Percentiles rank a stretch among this genome's conserved stretches.
Evolutionary conservation across 2,888 invertebrate species (phyloP).

Genomic region (Drosophila anomalata): DNA sequence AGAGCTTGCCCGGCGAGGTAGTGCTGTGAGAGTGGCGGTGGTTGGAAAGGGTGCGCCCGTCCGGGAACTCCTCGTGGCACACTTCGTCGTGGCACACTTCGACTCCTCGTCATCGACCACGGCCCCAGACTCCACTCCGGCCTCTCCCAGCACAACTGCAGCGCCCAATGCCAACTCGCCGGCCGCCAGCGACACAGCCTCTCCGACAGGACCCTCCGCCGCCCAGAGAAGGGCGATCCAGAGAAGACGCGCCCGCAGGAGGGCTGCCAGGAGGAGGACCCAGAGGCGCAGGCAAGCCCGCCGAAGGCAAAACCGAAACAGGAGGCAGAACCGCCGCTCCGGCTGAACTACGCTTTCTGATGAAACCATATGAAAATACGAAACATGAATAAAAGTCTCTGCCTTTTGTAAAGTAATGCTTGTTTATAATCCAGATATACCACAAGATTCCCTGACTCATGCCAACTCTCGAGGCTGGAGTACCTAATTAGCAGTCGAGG

Average conservation of each 20-base stretch:
- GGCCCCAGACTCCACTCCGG: neutral
- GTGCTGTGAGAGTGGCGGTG: conserved; percentile 88
- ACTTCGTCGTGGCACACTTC: no score
- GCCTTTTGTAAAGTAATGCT: no score
- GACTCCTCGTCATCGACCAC: neutral
- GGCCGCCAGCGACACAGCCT: neutral
- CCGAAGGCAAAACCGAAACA: neutral
- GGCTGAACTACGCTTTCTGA: neutral
- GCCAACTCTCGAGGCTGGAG: no score
- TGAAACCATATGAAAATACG: neutral
- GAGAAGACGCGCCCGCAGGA: conserved; percentile 15
- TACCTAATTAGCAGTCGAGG: no score
- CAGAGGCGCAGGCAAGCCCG: neutral
- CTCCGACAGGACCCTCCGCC: neutral
- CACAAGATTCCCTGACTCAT: no score
- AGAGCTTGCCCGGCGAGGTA: conserved; percentile 86
- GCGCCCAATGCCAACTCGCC: neutral
- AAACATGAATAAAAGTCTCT: neutral
- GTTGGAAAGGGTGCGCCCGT: conserved; percentile 88
- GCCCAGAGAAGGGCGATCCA: neutral
- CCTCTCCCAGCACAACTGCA: neutral
- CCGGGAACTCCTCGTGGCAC: conserved; percentile 89
- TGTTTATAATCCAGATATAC: no score
- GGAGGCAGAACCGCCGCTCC: conserved; percentile 10
- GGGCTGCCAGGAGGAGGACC: conserved; percentile 8